Percentiles rank a stretch among this genome's conserved stretches.
These are phyloP conservation scores for Sinopyrophorus schimmeli DNA, from an alignment of 2,888 invertebrate genomes.

Conservation along the genomic window DNA sequence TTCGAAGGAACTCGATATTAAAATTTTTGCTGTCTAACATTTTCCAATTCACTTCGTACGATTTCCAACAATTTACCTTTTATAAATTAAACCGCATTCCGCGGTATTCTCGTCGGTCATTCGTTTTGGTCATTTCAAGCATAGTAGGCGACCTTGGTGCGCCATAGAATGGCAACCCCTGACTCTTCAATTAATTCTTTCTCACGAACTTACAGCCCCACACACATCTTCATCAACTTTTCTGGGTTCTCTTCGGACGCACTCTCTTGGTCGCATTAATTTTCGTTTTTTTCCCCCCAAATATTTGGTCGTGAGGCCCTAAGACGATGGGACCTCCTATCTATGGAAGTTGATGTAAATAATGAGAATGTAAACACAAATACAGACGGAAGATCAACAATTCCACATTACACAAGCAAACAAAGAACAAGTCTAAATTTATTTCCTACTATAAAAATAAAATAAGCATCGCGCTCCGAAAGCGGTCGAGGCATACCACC, in stretches of 20 bases:
- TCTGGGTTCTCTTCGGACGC: too few relatives aligned
- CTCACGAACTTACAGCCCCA: slow-evolving; percentile 37
- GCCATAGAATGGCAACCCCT: slow-evolving; percentile 38
- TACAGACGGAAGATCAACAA: slow-evolving; percentile 18
- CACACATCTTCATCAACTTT: too few relatives aligned
- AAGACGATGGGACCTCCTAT: too few relatives aligned
- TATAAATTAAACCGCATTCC: slow-evolving; percentile 20
- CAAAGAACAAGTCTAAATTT: slow-evolving; percentile 5
- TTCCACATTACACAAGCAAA: slow-evolving; percentile 3
- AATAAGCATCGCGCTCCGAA: too few relatives aligned
- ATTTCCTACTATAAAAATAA: slow-evolving; percentile 1
- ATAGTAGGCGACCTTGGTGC: slow-evolving; percentile 42
- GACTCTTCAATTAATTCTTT: slow-evolving; percentile 30
- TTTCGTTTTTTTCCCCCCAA: too few relatives aligned
- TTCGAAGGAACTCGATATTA: too few relatives aligned
- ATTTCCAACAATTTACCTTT: too few relatives aligned
- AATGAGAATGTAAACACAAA: slow-evolving; percentile 9
- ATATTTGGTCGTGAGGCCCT: too few relatives aligned
- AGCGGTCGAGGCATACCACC: background rate
- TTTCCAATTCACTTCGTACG: too few relatives aligned
- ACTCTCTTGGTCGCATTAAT: too few relatives aligned
- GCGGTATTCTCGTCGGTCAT: slow-evolving; percentile 23
- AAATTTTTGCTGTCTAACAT: too few relatives aligned
- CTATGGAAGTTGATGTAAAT: too few relatives aligned
- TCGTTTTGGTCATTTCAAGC: slow-evolving; percentile 38